A percentile compares a stretch with the other conserved stretches of the same genome.
phyloP scores from a whole-genome alignment of 2,888 invertebrate genomes.

The Imbricaverruca yamaguchii region DNA sequence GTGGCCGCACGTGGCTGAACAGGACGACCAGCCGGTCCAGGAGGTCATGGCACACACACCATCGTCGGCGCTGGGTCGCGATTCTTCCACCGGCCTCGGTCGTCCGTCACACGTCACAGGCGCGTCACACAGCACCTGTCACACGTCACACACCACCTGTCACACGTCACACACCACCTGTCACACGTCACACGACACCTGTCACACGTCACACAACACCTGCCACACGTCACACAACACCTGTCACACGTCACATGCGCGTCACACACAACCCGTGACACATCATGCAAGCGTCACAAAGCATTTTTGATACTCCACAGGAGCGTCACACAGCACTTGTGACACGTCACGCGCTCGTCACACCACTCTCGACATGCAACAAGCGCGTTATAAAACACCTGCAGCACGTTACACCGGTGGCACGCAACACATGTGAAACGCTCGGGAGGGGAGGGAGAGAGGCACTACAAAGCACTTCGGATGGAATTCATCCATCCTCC shows the following conservation, averaged over 20 bases:
- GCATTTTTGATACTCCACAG: too few species aligned
- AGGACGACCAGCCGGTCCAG: slow-evolving; percentile 46
- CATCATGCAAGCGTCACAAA: too few species aligned
- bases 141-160: not conserved
- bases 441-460: too few species aligned
- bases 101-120: slow-evolving; percentile 1
- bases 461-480: too few species aligned
- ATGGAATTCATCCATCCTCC: too few species aligned
- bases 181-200: too few species aligned
- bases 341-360: not conserved
- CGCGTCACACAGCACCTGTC: not conserved
- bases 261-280: too few species aligned
- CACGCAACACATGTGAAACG: too few species aligned
- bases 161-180: too few species aligned
- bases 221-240: too few species aligned
- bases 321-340: not conserved
- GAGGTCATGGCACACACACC: slow-evolving; percentile 45
- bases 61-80: slow-evolving; percentile 21
- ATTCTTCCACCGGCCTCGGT: not conserved
- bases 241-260: too few species aligned
- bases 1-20: slow-evolving; percentile 45
- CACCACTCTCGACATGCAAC: not conserved
- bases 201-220: too few species aligned
- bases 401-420: not conserved
- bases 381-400: not conserved